These are phyloP conservation scores for Bolborhynchus lineola DNA, from an alignment of 2,113 vertebrate species.

Conservation along the genomic window DNA sequence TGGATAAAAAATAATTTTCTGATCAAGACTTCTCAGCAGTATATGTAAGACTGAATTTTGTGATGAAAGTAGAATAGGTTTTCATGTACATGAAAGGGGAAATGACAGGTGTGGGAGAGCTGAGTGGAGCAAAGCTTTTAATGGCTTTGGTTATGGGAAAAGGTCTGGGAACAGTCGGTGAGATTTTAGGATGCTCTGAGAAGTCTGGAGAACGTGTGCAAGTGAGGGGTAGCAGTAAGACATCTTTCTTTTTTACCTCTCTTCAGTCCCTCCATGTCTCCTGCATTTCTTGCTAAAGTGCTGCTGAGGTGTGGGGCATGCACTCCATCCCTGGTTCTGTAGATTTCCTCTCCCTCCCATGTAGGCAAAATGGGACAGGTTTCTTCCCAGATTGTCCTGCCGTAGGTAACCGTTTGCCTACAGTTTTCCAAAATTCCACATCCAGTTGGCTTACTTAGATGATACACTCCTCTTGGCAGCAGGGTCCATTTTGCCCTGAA, in stretches of 20 bases:
- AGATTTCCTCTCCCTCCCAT: neutral
- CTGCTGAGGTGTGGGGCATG: neutral
- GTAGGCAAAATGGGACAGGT: neutral
- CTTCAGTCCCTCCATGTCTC: neutral
- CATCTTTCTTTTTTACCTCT: neutral
- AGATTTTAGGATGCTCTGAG: neutral
- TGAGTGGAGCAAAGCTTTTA: neutral
- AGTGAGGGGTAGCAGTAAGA: neutral
- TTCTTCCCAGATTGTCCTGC: neutral
- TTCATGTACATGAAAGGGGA: neutral
- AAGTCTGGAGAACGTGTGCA: neutral
- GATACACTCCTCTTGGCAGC: neutral
- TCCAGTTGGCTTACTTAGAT: neutral
- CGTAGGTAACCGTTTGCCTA: neutral
- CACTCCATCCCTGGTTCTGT: neutral
- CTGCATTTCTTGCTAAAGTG: neutral
- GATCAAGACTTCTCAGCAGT: neutral
- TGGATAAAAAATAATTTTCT: neutral
- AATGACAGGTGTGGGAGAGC: neutral
- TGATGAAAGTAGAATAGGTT: neutral
- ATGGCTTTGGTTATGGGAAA: neutral
- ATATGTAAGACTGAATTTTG: neutral
- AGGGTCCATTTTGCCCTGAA: neutral
- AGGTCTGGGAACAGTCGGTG: accelerated
- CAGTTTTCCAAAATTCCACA: neutral